Evolutionary conservation across 2,888 invertebrate species (phyloP), one percentile per base, ranked within the genome.

Genomic region (Metalampra italica): DNA sequence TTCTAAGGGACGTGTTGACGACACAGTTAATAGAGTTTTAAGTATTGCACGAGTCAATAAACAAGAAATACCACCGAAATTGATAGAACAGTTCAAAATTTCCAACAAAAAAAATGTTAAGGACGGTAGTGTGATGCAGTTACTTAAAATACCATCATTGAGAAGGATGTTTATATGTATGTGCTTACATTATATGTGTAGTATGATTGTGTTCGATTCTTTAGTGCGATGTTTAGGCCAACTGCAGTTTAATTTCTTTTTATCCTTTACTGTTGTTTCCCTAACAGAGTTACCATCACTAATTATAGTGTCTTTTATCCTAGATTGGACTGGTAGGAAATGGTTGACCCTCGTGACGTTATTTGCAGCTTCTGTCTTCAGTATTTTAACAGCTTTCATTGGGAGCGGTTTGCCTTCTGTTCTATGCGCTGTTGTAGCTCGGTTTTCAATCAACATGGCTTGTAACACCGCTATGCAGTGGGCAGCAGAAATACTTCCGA

Each of bases 401-500:
- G 62, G 65, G 1, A 62, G 57, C 32, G 83, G 83, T 1, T 43
- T 78, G 30, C 59, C 68, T 0, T 76, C 82, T 0, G 78, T 84
- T 0, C 12, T 75, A 7, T 82, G 78, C 51, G 78, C 82, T n/a
- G 63, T 82, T 1, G 50, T 74, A n/a, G 75, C 82, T 4, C 71
- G 84, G 29, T 83, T 84, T 61, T 53, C 59, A 4, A 62, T 81
- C 0, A 84, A 84, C 44, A 83, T 84, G 66, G 60, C 72, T 1
- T 61, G 56, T 15, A 79, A 76, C 47, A 64, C 71, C 8, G 56
- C 61, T 1, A 62, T 77, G 52, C 84, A 82, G 45, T 84, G 84
- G 85, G 62, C 71, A 9, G 77, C 82, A 3, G 84, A 85, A 53
- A 55, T 82, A 43, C 53, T 85, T n/a, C 84, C 85, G 0, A 79